Evolutionary conservation across 2,113 vertebrate genomes (phyloP), one percentile per base, ranked within the genome.

Genomic region (Mixornis gularis): DNA sequence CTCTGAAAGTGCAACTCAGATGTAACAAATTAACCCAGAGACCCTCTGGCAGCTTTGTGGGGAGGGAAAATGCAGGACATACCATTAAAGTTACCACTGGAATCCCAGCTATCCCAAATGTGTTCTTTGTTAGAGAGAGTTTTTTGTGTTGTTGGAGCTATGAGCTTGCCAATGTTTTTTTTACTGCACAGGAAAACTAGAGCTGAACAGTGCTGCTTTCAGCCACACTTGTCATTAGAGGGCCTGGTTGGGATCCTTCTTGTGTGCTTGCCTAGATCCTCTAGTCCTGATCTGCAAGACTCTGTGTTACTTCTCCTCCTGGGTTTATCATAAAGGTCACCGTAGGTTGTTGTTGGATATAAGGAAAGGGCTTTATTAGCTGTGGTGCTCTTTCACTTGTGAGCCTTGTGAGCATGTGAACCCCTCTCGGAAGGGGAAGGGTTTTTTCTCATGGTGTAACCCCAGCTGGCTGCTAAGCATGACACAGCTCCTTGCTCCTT

Each of bases 51-150:
- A 69, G 43, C 43, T 1, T 19, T 73, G 56, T 0, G 0, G 78
- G 40, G 52, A 77, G 51, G 59, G 76, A 72, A 72, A 91, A 51
- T 77, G 29, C 51, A 89, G 63, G 59, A 66, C 71, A 60, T 92
- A 43, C 73, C 89, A 48, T 87, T 72, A 55, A 89, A 82, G 89
- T 87, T 41, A 87, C 55, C 38, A 8, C 80, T 85, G 95, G 92
- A 85, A 90, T 96, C 38, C 58, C 70, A 82, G 71, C 86, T 79
- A 85, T 96, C 51, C 64, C 59, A 48, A 79, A 59, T 66, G 83
- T 81, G 91, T 34, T 53, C 79, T 89, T 64, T 84, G 29, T 94
- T 85, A 85, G 74, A 70, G 73, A 48, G 80, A 36, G 46, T 9
- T 91, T 92, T 51, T 70, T 78, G 58, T 72, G 68, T 53, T 79